Conservation (phyloP, 2,113 vertebrate genomes). For the Sula dactylatra region DNA sequence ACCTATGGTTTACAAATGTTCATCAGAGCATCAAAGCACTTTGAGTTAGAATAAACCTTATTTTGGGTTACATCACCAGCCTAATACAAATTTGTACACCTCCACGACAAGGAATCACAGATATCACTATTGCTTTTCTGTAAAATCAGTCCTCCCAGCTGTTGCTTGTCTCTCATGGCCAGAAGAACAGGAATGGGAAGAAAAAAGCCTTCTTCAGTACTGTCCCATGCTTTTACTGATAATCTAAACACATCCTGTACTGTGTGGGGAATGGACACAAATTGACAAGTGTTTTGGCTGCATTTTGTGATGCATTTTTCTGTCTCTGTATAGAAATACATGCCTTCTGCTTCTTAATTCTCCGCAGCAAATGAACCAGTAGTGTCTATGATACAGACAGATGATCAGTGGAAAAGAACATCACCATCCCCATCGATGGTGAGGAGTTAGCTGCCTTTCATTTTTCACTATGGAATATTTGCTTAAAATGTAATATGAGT, state of each 20-base stretch:
- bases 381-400: not conserved
- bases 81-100: too few species aligned
- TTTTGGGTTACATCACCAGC: too few species aligned
- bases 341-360: not conserved
- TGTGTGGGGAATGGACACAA: not conserved
- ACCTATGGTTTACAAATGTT: too few species aligned
- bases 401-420: not conserved
- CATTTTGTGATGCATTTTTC: not conserved
- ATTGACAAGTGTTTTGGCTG: not conserved
- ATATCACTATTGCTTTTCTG: not conserved
- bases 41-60: too few species aligned
- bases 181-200: not conserved
- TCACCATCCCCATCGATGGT: not conserved
- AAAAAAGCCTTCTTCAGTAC: not conserved
- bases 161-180: not conserved
- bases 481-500: not conserved
- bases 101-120: not conserved
- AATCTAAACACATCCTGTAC: not conserved
- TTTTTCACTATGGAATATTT: not conserved
- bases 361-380: not conserved
- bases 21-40: too few species aligned
- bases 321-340: not conserved
- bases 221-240: not conserved
- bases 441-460: not conserved
- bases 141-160: not conserved